Conservation (phyloP, 2,888 invertebrate species). For the Hipparchia semele region DNA sequence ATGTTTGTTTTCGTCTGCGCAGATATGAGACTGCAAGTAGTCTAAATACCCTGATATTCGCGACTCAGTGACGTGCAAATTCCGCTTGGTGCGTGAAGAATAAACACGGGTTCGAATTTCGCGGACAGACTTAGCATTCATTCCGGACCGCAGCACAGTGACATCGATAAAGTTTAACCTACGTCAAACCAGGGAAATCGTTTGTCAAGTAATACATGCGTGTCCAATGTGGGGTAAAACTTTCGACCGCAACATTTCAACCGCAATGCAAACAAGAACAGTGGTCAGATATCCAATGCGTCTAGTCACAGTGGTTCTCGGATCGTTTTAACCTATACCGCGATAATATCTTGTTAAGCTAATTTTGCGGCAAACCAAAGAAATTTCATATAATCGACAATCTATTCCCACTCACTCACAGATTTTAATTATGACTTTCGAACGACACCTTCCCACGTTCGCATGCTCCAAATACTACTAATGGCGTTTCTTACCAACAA, state of each 20-base stretch:
- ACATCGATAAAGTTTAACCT: conserved; percentile 68
- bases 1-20: conserved; percentile 34
- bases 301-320: conserved; percentile 50
- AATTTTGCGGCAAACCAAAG: conserved; percentile 51
- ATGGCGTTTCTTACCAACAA: conserved; percentile 50
- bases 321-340: conserved; percentile 52
- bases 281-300: conserved; percentile 68
- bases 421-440: conserved; percentile 58
- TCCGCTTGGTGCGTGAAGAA: conserved; percentile 62
- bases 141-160: conserved; percentile 69
- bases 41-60: conserved; percentile 53
- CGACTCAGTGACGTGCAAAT: conserved; percentile 62
- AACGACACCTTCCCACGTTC: conserved; percentile 71
- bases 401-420: conserved; percentile 56
- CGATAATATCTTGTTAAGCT: conserved; percentile 49
- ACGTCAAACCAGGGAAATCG: conserved; percentile 71
- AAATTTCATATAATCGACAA: conserved; percentile 43
- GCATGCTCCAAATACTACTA: conserved; percentile 70
- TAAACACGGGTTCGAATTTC: conserved; percentile 52
- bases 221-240: conserved; percentile 72
- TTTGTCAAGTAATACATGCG: conserved; percentile 66
- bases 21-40: conserved; percentile 41
- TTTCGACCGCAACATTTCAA: conserved; percentile 72
- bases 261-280: conserved; percentile 74
- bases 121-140: conserved; percentile 72